A percentile compares a stretch with the other conserved stretches of the same genome.
phyloP scores from a whole-genome alignment of 2,888 invertebrate species.

The Hymenopus coronatus region DNA sequence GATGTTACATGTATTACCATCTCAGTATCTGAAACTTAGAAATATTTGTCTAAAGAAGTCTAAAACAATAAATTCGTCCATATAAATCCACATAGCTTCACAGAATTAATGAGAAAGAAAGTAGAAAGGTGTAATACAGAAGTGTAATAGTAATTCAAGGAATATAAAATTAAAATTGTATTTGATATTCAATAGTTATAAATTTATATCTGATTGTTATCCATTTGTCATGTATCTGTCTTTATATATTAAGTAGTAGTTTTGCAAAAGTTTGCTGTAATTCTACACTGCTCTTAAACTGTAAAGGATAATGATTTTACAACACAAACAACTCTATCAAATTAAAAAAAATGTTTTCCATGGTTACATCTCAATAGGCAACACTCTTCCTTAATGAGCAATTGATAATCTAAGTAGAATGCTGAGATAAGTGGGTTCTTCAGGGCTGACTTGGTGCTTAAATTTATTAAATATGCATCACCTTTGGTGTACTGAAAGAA shows the following conservation, averaged over 20 bases:
- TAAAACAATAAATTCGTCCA: not conserved
- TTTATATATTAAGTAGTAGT: not conserved
- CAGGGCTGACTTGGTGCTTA: not conserved
- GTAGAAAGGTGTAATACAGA: too few relatives aligned
- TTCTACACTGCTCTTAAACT: not conserved
- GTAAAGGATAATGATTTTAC: too few relatives aligned
- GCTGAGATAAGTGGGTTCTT: not conserved
- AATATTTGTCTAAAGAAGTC: not conserved
- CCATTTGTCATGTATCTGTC: not conserved
- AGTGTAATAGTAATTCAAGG: too few relatives aligned
- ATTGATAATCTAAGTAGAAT: not conserved
- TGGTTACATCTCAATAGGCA: not conserved
- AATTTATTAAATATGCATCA: conserved; percentile 46
- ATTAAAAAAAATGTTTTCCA: too few relatives aligned
- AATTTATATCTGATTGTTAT: not conserved
- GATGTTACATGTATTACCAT: not conserved
- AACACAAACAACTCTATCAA: too few relatives aligned
- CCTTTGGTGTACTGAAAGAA: conserved; percentile 46
- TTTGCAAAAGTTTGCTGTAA: not conserved
- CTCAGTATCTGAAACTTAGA: not conserved
- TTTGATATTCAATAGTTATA: too few relatives aligned
- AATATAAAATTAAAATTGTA: too few relatives aligned
- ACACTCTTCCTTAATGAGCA: not conserved
- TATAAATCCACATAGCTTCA: not conserved
- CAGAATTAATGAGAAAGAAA: too few relatives aligned